These are phyloP conservation scores for Malacosoma neustria DNA, from an alignment of 2,888 invertebrate species.

Conservation along the genomic window DNA sequence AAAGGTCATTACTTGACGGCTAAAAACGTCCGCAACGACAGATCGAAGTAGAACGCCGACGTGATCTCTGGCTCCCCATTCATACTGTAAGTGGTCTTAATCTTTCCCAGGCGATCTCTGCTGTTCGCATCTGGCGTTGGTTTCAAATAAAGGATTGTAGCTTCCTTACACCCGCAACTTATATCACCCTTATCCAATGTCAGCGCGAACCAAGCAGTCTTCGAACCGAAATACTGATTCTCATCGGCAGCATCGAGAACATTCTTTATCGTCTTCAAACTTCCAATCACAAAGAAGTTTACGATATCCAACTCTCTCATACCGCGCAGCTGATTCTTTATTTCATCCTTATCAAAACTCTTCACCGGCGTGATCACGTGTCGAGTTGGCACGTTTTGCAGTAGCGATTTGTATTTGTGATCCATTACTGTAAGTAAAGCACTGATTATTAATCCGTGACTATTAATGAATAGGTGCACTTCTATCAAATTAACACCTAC, in stretches of 20 bases:
- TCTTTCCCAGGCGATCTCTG: conserved; percentile 80
- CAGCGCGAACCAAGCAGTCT: conserved; percentile 91
- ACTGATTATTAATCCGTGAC: conserved; percentile 13
- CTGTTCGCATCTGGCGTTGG: conserved; percentile 81
- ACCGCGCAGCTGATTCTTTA: conserved; percentile 81
- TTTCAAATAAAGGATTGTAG: conserved; percentile 83
- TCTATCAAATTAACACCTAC: conserved; percentile 53
- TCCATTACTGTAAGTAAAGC: conserved; percentile 82
- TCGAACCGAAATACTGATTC: conserved; percentile 85
- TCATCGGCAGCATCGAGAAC: conserved; percentile 82
- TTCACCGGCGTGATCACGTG: conserved; percentile 86
- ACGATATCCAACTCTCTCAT: conserved; percentile 89
- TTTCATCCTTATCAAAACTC: conserved; percentile 74
- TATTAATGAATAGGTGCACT: conserved; percentile 12
- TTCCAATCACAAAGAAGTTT: conserved; percentile 90
- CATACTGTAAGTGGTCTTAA: conserved; percentile 82
- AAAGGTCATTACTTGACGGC: conserved; percentile 79
- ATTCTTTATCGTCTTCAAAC: conserved; percentile 79
- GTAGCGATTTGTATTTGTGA: conserved; percentile 92
- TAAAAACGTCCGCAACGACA: conserved; percentile 82
- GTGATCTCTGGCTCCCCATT: conserved; percentile 83
- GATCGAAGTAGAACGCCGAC: conserved; percentile 91
- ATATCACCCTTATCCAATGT: conserved; percentile 84
- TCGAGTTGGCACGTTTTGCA: conserved; percentile 92
- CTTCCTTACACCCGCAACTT: conserved; percentile 84